phyloP scores from a whole-genome alignment of 2,888 invertebrate genomes.

The Eristalis intricaria region DNA sequence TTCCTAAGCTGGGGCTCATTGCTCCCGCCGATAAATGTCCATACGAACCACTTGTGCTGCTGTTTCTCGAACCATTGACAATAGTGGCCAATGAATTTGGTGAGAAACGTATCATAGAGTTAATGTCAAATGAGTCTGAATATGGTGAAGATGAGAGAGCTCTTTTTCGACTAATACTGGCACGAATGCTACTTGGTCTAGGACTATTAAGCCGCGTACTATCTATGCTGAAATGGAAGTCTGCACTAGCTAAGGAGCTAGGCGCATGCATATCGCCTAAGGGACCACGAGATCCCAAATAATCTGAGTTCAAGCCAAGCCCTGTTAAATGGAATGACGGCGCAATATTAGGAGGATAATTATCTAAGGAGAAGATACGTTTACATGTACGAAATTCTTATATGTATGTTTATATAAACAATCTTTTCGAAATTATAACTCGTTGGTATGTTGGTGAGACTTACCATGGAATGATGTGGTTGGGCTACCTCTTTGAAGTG shows the following conservation, averaged over 20 bases:
- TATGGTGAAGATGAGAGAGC: slow-evolving; percentile 97
- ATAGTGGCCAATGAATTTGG: slow-evolving; percentile 93
- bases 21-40: slow-evolving; percentile 97
- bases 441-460: slow-evolving; percentile 63
- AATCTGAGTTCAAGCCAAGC: slow-evolving; percentile 85
- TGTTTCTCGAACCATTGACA: slow-evolving; percentile 90
- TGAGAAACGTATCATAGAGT: slow-evolving; percentile 97
- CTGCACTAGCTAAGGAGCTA: slow-evolving; percentile 90
- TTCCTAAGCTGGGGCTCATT: slow-evolving; percentile 92
- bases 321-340: slow-evolving; percentile 81
- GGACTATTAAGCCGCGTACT: slow-evolving; percentile 89
- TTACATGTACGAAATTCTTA: slow-evolving; percentile 1
- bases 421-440: slow-evolving; percentile 9
- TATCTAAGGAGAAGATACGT: slow-evolving; percentile 83
- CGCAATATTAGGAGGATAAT: slow-evolving; percentile 81
- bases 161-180: slow-evolving; percentile 91
- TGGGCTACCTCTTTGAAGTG: slow-evolving; percentile 86
- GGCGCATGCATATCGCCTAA: slow-evolving; percentile 83
- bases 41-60: slow-evolving; percentile 93
- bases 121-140: slow-evolving; percentile 97
- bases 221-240: slow-evolving; percentile 95
- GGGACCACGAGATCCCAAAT: slow-evolving; percentile 83
- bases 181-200: slow-evolving; percentile 82
- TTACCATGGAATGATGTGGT: slow-evolving; percentile 88
- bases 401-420: slow-evolving; percentile 21